Percentiles rank a stretch among this genome's conserved stretches.
Evolutionary conservation across 1,140 invertebrate genomes (phyloP).

Genomic region (Tyrophagus putrescentiae): DNA sequence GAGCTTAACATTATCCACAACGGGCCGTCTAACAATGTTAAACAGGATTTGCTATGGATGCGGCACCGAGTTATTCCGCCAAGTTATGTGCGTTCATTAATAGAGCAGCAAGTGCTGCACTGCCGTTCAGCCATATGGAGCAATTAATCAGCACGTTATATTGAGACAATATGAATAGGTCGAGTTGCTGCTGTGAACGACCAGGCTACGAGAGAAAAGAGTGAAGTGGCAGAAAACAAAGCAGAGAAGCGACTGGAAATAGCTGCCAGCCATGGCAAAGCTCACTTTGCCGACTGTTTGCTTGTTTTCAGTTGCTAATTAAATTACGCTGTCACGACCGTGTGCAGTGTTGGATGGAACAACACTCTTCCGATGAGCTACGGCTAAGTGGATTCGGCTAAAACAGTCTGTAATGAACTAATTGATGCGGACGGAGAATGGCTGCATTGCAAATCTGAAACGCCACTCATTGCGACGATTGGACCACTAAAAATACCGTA

Average conservation of each 20-base stretch:
- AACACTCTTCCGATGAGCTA: neutral
- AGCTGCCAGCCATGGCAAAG: neutral
- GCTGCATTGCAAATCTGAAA: neutral
- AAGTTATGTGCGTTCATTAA: no score
- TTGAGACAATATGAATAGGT: neutral
- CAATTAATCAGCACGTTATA: slow-evolving; percentile 13
- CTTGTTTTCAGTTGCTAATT: neutral
- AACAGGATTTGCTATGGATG: no score
- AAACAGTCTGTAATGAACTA: neutral
- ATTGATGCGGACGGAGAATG: neutral
- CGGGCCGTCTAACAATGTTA: no score
- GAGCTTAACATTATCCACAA: no score
- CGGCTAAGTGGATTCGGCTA: neutral
- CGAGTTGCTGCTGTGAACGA: no score
- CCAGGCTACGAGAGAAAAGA: neutral
- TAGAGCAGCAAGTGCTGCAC: neutral
- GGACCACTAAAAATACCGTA: neutral
- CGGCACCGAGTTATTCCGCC: no score
- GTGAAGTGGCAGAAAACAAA: neutral
- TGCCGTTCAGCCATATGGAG: neutral
- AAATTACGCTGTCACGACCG: slow-evolving; percentile 4
- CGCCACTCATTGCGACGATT: no score
- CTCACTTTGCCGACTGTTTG: neutral
- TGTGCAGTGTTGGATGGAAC: neutral
- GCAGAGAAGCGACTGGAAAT: neutral